Base-by-base conservation (phyloP, 1,140 invertebrate species). In the Paralvinella palmiformis region DNA sequence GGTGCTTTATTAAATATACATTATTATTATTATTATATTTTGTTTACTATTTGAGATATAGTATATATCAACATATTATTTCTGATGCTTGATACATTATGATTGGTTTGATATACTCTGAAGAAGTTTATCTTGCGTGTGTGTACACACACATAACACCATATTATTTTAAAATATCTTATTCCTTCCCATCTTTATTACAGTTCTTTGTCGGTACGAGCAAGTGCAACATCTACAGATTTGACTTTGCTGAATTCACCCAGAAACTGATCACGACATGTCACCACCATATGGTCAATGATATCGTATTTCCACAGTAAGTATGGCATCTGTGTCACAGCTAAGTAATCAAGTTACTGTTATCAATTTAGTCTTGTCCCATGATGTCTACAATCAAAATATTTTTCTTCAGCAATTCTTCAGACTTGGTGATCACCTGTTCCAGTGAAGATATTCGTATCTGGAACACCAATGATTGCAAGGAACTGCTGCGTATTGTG, bases 301-400 rank as follows among this genome's bases (percentile, higher is more conserved):
- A 89, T 72, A 81, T 95, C 36, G 85, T 86, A 6, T 96, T 95
- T 79, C 91, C 93, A 33, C 82, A 84, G 90, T 92, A 83, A 84
- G 85, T 70, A 13, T 20, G 0, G 10, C 7, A 15, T 72, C 35
- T 60, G 57, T 36, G 27, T 61, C 29, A 17, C 33, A 57, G 27
- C 24, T 5, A 55, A 36, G n/a, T 36, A 29, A 7, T 20, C 22
- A 59, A n/a, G n/a, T 31, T 20, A 44, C 37, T 59, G 5, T 13
- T n/a, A 55, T 60, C 20, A n/a, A 20, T 58, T 63, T 53, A 7
- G 10, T 24, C 24, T 53, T 58, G 31, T 59, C 10, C 31, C 7
- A 45, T 48, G 31, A 36, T 24, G 52, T 27, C n/a, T n/a, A n/a
- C n/a, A 53, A 24, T 13, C 27, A 10, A 53, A 55, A 37, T 59